Base-by-base conservation (phyloP, 2,797 vertebrate genomes). In the Hippopotamyrus pictus region DNA sequence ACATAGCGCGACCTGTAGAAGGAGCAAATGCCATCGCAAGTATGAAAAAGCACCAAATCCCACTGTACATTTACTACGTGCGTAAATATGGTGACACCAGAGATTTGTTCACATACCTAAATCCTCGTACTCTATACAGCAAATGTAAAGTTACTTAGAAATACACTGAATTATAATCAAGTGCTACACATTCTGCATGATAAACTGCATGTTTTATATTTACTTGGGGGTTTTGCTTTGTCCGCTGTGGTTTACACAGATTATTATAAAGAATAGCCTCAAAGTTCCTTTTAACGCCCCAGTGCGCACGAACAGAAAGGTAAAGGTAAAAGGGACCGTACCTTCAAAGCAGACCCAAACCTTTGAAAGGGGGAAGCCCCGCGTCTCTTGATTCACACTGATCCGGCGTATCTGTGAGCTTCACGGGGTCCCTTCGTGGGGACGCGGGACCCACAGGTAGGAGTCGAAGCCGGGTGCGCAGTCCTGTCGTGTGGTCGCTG, bases 381-480 rank as follows among this genome's bases (percentile, higher is more conserved):
- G 50, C 46, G 33, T 69, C 19, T 85, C 82, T 69, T 51, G 88
- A 69, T 69, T 90, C 44, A 69, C 53, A 69, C 53, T 22, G 79
- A 57, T 88, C 33, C 29, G 48, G 14, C 6, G 51, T 73, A 29
- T 84, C 82, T 29, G 46, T 41, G 57, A 12, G n/a, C 59, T 69
- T 33, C 14, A 44, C 59, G 51, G 48, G 25, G 79, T 69, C 59
- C 87, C 41, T 79, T 57, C 11, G 54, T 79, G 86, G 51, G 62
- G 76, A 51, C 59, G 82, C 12, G 65, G 50, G 73, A 73, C 54
- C 89, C 46, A 88, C 57, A 88, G 51, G 88, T 83, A 25, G 37
- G 69, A 84, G 73, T 53, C 53, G 69, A 50, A 88, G 76, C 62
- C 76, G 25, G 54, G n/a, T 29, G 84, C 51, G 48, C 50, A 17